These are phyloP conservation scores for Stichodactyla helianthus DNA, from an alignment of 64 coral and sea anemone genomes.

Conservation along the genomic window DNA sequence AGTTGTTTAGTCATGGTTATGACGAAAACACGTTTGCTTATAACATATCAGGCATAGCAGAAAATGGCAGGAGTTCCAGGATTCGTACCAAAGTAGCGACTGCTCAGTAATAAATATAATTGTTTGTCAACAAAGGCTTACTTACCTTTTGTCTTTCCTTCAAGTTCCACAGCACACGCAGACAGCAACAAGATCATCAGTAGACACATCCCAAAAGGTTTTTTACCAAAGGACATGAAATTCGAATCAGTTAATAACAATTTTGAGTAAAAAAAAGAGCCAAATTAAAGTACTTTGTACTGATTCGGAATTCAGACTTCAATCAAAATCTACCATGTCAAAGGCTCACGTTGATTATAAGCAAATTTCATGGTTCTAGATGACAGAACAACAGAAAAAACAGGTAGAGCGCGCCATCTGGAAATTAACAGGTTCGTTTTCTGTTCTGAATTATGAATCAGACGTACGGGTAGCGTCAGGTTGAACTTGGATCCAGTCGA, in stretches of 20 bases:
- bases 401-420: background rate
- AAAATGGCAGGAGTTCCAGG: too few relatives aligned
- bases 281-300: background rate
- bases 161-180: background rate
- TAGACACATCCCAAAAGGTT: background rate
- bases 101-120: too few relatives aligned
- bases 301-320: background rate
- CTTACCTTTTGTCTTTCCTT: background rate
- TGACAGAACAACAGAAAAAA: background rate
- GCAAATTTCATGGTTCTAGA: background rate
- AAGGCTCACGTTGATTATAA: background rate
- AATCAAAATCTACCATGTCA: background rate
- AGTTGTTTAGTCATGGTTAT: too few relatives aligned
- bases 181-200: background rate
- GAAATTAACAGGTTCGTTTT: background rate
- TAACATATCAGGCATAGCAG: too few relatives aligned
- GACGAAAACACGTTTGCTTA: too few relatives aligned
- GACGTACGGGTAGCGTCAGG: background rate
- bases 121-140: too few relatives aligned
- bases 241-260: background rate
- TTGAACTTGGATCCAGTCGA: too few relatives aligned
- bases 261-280: background rate
- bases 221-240: background rate
- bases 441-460: background rate
- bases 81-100: too few relatives aligned